These are phyloP conservation scores for Telmatherina bonti DNA, from an alignment of 2,797 vertebrate species.

Conservation along the genomic window DNA sequence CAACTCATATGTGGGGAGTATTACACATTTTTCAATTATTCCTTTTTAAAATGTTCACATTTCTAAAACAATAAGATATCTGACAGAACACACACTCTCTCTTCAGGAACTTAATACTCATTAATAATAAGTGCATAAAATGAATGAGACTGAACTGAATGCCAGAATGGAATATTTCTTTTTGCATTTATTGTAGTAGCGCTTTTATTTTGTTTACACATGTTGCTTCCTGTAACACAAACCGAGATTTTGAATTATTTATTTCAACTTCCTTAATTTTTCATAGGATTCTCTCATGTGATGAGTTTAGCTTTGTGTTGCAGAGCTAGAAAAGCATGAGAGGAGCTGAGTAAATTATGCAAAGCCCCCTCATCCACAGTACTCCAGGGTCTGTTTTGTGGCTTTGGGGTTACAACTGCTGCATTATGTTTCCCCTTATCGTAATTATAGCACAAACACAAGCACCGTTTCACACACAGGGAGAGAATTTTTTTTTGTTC, in stretches of 20 bases:
- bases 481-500: slow-evolving; percentile 45
- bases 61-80: not conserved
- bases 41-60: not conserved
- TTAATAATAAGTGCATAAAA: not conserved
- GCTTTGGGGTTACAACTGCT: slow-evolving; percentile 19
- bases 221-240: not conserved
- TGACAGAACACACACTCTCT: not conserved
- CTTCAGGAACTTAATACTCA: not conserved
- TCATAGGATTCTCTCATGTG: not conserved
- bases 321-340: not conserved
- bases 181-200: not conserved
- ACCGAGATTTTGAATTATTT: not conserved
- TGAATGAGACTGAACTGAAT: not conserved
- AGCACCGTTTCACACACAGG: not conserved
- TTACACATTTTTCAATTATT: not conserved
- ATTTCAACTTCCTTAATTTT: not conserved
- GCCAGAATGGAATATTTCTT: not conserved
- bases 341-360: slow-evolving; percentile 68
- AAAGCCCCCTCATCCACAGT: slow-evolving; percentile 23
- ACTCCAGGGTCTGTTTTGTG: slow-evolving; percentile 28
- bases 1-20: too few relatives aligned
- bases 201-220: not conserved
- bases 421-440: slow-evolving; percentile 44
- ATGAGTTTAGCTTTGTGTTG: not conserved
- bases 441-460: slow-evolving; percentile 31